Base-by-base conservation (phyloP, 2,797 vertebrate genomes). In the Muscicapa comitata region DNA sequence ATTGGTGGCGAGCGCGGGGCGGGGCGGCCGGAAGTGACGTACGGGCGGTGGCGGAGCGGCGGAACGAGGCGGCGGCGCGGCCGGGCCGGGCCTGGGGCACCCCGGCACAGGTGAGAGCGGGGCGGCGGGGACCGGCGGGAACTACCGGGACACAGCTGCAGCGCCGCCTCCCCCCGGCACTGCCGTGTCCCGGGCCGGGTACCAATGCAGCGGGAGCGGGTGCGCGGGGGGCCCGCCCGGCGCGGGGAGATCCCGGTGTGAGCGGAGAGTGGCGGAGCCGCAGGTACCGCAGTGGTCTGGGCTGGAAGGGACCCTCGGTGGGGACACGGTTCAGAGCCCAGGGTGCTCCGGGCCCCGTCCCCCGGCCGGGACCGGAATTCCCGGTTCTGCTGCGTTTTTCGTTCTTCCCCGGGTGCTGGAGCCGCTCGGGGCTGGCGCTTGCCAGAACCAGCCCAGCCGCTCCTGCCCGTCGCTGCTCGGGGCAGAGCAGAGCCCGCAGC, bases 321-420 rank as follows among this genome's bases (percentile, higher is more conserved):
- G 4, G 13, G 47, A 6, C 35, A 2, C 12, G 9, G 21, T 1
- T 20, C 4, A 1, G 33, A 38, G 62, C 11, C 4, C 53, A 1
- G 29, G 2, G 10, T 3, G 77, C 63, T 28, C 42, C n/a, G 25
- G 13, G 74, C 14, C 23, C 47, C 25, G 24, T 47, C 21, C 45
- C n/a, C 17, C 28, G 17, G 33, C 17, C 13, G 17, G 6, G 11
- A 5, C 7, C 62, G 50, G 17, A 53, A 19, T 54, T n/a, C 17
- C 53, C 3, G 6, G 2, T 12, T 1, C 5, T 9, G 23, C 28
- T 3, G 9, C 5, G 2, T 2, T 14, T 4, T 6, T 3, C 6
- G 1, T 10, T 5, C 13, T 8, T 1, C 3, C 40, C 38, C 33
- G 15, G 20, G 13, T 15, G 53, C 3, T 7, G 53, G 53, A 23